Percentiles rank a stretch among this genome's conserved stretches.
phyloP scores from a whole-genome alignment of 2,797 vertebrate genomes.

The Cyclura pinguis region DNA sequence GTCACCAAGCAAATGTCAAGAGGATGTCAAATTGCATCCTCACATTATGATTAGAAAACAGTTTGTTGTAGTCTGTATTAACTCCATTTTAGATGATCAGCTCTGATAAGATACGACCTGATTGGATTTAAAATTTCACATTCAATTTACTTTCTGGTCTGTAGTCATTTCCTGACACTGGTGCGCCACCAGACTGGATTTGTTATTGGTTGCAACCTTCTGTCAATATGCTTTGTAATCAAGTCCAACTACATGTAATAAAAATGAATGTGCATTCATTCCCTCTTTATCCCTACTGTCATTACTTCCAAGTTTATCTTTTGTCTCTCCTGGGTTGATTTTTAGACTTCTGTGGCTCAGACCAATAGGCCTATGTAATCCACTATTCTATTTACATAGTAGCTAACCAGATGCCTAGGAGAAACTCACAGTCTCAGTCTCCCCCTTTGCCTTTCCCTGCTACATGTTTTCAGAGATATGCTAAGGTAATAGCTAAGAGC shows the following conservation, averaged over 20 bases:
- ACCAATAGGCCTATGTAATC: neutral
- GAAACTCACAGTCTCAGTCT: neutral
- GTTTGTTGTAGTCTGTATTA: neutral
- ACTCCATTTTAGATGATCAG: neutral
- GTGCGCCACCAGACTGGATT: neutral
- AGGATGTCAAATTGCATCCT: constrained; percentile 55
- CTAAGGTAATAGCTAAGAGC: too few species aligned
- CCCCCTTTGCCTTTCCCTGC: too few species aligned
- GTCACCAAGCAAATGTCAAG: constrained; percentile 57
- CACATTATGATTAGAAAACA: constrained; percentile 53
- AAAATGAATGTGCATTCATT: neutral
- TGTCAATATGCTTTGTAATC: neutral
- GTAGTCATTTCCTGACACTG: neutral
- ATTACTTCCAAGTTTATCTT: neutral
- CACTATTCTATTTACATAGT: too few species aligned
- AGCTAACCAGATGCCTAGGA: neutral
- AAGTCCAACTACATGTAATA: neutral
- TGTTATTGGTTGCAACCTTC: neutral
- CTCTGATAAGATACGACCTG: neutral
- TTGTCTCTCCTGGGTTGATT: neutral
- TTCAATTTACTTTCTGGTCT: neutral
- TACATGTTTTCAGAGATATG: neutral
- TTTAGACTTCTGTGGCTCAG: neutral
- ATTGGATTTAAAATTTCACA: neutral
- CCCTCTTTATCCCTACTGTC: neutral